Evolutionary conservation across 2,113 vertebrate genomes (phyloP).

Genomic region (Menura novaehollandiae): DNA sequence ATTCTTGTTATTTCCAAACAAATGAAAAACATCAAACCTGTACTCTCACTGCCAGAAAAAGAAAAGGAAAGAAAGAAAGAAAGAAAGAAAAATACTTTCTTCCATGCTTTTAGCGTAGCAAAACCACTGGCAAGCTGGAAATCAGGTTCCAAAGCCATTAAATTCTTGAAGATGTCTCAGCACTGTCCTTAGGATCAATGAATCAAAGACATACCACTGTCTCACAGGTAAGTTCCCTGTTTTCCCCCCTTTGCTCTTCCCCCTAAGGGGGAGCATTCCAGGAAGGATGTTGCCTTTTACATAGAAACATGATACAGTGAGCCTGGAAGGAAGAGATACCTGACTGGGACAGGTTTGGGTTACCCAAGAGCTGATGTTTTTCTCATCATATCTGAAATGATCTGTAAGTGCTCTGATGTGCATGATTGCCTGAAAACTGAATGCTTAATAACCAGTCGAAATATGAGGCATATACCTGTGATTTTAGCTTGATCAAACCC

Average conservation of each 20-base stretch:
- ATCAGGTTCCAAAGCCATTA: not conserved
- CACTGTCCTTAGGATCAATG: not conserved
- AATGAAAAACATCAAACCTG: not conserved
- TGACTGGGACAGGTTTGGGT: not conserved
- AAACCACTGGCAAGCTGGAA: not conserved
- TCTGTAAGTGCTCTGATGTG: not conserved
- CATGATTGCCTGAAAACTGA: not conserved
- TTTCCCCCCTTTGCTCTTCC: not conserved
- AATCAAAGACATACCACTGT: constrained; percentile 10
- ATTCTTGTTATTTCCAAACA: not conserved
- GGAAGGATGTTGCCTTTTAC: not conserved
- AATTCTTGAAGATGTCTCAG: not conserved
- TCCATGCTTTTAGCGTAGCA: not conserved
- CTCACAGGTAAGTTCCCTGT: not conserved
- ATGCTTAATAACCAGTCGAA: not conserved
- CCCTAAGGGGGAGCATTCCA: constrained; percentile 39
- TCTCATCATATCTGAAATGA: not conserved
- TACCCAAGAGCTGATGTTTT: not conserved
- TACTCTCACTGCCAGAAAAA: not conserved
- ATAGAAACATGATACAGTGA: not conserved
- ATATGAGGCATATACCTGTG: not conserved
- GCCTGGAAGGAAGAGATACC: constrained; percentile 2
- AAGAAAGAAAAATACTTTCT: too few relatives aligned
- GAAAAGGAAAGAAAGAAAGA: not conserved
- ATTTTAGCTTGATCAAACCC: not conserved